These are phyloP conservation scores for Littorina saxatilis DNA, from an alignment of 1,140 invertebrate genomes.

Conservation along the genomic window DNA sequence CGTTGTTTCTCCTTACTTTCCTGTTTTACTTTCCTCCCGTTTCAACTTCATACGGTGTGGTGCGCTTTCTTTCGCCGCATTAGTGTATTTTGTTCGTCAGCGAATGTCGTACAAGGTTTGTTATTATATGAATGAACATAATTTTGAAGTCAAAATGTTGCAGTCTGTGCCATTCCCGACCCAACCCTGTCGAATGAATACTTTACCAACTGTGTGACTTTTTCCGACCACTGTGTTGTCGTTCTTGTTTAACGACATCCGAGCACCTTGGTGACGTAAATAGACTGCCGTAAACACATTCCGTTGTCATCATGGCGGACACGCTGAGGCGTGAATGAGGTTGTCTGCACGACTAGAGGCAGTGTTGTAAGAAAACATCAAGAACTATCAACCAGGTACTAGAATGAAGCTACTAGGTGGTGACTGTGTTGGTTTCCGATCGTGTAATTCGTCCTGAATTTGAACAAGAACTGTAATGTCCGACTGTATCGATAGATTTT, in stretches of 20 bases:
- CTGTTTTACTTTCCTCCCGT: too few relatives aligned
- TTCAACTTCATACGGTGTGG: too few relatives aligned
- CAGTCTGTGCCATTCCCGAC: too few relatives aligned
- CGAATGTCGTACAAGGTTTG: not conserved
- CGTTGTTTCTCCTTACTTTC: too few relatives aligned
- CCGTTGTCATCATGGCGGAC: slow-evolving; percentile 37
- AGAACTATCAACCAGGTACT: not conserved
- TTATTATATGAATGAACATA: not conserved
- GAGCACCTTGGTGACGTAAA: slow-evolving; percentile 32
- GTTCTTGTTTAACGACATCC: slow-evolving; percentile 13
- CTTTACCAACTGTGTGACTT: too few relatives aligned
- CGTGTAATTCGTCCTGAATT: too few relatives aligned
- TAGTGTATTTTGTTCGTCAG: not conserved
- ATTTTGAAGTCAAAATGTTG: not conserved
- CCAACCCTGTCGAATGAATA: too few relatives aligned
- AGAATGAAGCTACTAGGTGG: too few relatives aligned
- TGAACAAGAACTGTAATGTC: not conserved
- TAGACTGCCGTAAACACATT: slow-evolving; percentile 38
- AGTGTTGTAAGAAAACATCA: not conserved
- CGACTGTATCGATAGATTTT: not conserved
- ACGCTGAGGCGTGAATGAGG: not conserved
- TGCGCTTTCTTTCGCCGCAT: too few relatives aligned
- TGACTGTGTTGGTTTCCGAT: not conserved
- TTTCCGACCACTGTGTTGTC: too few relatives aligned
- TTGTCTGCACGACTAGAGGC: too few relatives aligned